Percentiles rank a stretch among this genome's conserved stretches.
These are phyloP conservation scores for Palythoa heliodiscus DNA, from an alignment of 92 coral and sea anemone genomes.

Conservation along the genomic window DNA sequence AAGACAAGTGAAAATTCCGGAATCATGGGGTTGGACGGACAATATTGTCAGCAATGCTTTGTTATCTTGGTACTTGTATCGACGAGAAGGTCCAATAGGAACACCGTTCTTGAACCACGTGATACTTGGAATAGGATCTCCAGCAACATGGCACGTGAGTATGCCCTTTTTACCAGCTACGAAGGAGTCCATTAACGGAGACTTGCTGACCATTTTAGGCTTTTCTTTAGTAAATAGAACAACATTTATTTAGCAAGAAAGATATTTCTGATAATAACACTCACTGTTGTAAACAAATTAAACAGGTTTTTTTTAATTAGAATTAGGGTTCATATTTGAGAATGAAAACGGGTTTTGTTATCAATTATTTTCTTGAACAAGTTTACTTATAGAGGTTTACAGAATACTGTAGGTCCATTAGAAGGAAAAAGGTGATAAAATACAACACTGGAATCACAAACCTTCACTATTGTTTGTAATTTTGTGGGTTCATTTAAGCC, in stretches of 20 bases:
- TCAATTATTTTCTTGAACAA: too few species aligned
- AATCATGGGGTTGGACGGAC: background rate
- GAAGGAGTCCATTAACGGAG: background rate
- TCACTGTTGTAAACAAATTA: too few species aligned
- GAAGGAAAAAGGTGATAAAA: too few species aligned
- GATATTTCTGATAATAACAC: too few species aligned
- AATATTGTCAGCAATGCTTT: constrained; percentile 4
- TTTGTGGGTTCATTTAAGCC: too few species aligned
- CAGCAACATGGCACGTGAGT: background rate
- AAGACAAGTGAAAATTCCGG: constrained; percentile 20
- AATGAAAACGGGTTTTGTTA: too few species aligned
- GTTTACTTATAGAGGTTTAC: too few species aligned
- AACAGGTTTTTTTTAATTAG: too few species aligned
- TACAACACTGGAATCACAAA: too few species aligned
- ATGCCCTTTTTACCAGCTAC: constrained; percentile 2
- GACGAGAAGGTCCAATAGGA: background rate
- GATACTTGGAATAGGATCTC: constrained; percentile 15
- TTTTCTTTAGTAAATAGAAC: constrained; percentile 7
- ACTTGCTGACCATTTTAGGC: background rate
- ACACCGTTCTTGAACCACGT: constrained; percentile 26
- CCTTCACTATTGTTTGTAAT: too few species aligned
- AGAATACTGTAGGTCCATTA: too few species aligned
- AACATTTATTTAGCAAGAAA: background rate
- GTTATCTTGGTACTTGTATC: constrained; percentile 6
- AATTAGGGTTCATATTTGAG: too few species aligned